Conservation (phyloP, 2,888 invertebrate species). For the Acronicta alni region DNA sequence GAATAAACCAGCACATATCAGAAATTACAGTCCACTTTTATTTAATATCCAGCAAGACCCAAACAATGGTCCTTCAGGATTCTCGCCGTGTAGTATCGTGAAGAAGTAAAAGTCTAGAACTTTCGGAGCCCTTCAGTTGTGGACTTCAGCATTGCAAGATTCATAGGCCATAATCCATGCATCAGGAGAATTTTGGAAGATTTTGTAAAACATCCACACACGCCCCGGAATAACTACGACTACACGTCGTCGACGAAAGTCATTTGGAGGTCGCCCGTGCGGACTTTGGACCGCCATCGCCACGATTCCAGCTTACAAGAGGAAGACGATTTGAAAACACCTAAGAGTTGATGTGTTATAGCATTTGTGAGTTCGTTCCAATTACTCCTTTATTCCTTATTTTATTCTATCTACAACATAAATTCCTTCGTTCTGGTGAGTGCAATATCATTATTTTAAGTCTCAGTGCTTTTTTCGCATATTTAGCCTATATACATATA, state of each 20-base stretch:
- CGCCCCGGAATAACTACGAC: background rate
- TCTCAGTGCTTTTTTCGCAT: background rate
- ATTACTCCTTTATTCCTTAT: background rate
- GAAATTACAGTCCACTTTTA: no score
- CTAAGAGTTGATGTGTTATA: background rate
- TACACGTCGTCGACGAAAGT: no score
- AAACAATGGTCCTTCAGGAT: no score
- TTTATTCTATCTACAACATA: background rate
- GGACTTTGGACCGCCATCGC: background rate
- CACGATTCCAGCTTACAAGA: background rate
- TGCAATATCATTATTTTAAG: background rate
- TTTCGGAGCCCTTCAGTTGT: background rate
- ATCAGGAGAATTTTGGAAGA: background rate
- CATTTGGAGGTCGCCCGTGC: background rate
- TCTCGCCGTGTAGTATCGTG: no score
- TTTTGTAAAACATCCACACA: background rate
- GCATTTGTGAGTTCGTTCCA: constrained; percentile 4
- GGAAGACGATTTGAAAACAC: background rate
- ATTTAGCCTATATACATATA: no score
- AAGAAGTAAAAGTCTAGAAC: no score
- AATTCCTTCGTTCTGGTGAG: background rate
- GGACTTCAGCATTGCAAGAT: background rate
- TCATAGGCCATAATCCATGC: background rate
- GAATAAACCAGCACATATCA: no score
- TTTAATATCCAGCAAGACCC: no score